Evolutionary conservation across 2,113 vertebrate genomes (phyloP).

Genomic region (Calonectris borealis): DNA sequence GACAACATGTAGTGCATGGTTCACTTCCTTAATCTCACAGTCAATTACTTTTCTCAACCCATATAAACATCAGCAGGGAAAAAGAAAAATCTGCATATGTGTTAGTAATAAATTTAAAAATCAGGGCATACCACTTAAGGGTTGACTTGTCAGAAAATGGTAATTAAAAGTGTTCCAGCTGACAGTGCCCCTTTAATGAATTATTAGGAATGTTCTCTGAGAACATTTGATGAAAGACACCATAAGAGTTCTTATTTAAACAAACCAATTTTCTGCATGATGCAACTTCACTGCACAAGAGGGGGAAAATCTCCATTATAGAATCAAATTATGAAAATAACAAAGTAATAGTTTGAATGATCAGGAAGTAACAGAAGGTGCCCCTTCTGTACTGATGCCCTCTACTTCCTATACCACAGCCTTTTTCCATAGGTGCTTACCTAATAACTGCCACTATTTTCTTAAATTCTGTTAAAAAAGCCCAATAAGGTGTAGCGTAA

Average conservation of each 20-base stretch:
- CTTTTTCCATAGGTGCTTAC: neutral
- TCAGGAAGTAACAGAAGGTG: neutral
- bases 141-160: conserved; percentile 46
- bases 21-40: neutral
- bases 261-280: conserved; percentile 46
- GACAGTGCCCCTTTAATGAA: conserved; percentile 56
- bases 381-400: neutral
- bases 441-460: neutral
- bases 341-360: neutral
- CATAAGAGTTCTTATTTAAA: conserved; percentile 18
- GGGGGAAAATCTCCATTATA: neutral
- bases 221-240: neutral
- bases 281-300: neutral
- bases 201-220: conserved; percentile 35
- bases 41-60: neutral
- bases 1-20: neutral
- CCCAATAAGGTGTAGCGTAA: neutral
- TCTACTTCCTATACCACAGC: neutral
- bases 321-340: neutral
- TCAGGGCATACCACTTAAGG: conserved; percentile 24
- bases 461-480: neutral
- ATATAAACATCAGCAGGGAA: neutral
- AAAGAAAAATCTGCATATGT: neutral
- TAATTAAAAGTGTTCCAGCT: conserved; percentile 53
- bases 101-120: conserved; percentile 41